A percentile compares a stretch with the other conserved stretches of the same genome.
These are phyloP conservation scores for Trichopria drosophilae DNA, from an alignment of 2,888 invertebrate species.

Conservation along the genomic window DNA sequence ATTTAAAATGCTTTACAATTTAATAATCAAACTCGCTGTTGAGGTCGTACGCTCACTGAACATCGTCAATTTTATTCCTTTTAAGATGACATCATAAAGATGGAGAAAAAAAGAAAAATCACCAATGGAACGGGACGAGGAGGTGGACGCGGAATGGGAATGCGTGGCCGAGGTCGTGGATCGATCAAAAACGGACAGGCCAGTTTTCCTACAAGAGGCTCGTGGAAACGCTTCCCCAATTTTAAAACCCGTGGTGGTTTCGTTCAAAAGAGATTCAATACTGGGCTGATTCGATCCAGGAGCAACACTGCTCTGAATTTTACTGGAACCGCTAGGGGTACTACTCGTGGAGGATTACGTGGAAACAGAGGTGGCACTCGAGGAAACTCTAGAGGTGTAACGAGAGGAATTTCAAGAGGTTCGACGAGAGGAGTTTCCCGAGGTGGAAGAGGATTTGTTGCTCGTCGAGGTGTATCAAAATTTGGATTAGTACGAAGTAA, in stretches of 20 bases:
- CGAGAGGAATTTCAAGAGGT: conserved; percentile 26
- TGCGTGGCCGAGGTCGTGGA: conserved; percentile 34
- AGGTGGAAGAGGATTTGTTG: conserved; percentile 37
- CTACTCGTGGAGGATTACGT: conserved; percentile 7
- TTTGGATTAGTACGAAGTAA: conserved; percentile 48
- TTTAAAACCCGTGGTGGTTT: conserved; percentile 43
- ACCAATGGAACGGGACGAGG: conserved; percentile 44
- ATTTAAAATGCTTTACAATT: conserved; percentile 22
- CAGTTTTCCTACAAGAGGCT: too few relatives aligned
- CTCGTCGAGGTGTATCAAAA: conserved; percentile 42
- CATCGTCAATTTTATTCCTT: conserved; percentile 51
- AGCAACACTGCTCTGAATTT: conserved; percentile 41
- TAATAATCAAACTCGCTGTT: conserved; percentile 37
- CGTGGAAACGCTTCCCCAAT: conserved; percentile 35
- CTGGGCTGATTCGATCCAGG: conserved; percentile 40
- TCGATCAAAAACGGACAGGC: conserved; percentile 21
- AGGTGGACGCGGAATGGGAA: conserved; percentile 28
- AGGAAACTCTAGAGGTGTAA: conserved; percentile 12
- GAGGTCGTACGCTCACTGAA: conserved; percentile 46
- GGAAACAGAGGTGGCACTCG: background rate
- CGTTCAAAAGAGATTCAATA: conserved; percentile 39
- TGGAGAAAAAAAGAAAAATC: conserved; percentile 51
- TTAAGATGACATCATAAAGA: conserved; percentile 59
- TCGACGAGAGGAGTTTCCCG: background rate
- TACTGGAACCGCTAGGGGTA: background rate